Evolutionary conservation across 2,888 invertebrate species (phyloP), one percentile per base, ranked within the genome.

Genomic region (Amblyjoppa proteus): DNA sequence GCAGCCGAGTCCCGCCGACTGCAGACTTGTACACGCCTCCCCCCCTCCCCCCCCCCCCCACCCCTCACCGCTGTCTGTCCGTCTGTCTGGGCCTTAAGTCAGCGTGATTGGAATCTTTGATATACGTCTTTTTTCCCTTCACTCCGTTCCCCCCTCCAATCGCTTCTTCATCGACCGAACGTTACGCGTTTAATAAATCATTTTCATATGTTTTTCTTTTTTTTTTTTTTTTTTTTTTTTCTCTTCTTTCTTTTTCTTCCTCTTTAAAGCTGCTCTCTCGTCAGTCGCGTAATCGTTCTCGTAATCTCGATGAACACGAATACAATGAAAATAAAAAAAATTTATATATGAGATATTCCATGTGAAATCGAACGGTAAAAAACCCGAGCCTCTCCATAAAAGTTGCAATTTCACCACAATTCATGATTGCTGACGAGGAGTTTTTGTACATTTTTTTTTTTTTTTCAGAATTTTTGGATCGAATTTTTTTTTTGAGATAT

Each of bases 1-100:
- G 88, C 90, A 89, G 88, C 88, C 89, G 87, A 88, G 88, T 88
- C 88, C 86, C 88, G 88, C 76, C 83, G 81, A 69, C 56, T 75
- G 41, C 68, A 41, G 68, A 38, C 71, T 80, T 78, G 76, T 77
- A 70, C 83, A 77, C 70, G 77, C 73, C 61, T 74, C 69, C 77
- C 73, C 51, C 20, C 20, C 20, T 0, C 20, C 0, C 20, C 20
- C 20, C 20, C 20, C 51, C 20, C 20, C 20, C 20, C 20, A 0
- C 20, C 20, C 20, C 20, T 0, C 20, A 20, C 20, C 53, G 70
- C 79, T 66, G 85, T 81, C 81, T 80, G 79, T 77, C 81, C 82
- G 78, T 74, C 82, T 28, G 76, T 84, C 83, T 87, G 85, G 83
- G 85, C 76, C 85, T 86, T 70, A 70, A 83, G 85, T 80, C 85